phyloP scores from a whole-genome alignment of 1,140 invertebrate genomes.

The Latrodectus geometricus region DNA sequence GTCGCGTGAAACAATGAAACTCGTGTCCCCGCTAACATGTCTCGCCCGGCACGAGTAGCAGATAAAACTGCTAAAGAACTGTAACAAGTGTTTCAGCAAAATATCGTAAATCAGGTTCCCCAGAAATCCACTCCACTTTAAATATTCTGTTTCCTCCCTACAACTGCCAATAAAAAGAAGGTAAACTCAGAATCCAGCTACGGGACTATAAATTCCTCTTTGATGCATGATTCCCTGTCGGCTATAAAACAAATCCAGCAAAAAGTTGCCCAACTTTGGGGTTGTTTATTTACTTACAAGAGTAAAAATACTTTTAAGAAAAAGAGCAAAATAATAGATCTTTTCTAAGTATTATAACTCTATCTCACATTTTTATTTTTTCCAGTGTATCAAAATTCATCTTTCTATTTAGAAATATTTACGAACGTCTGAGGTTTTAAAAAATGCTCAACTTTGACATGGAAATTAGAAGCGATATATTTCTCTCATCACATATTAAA shows the following conservation, averaged over 20 bases:
- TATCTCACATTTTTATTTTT: not conserved
- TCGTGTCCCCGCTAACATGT: not conserved
- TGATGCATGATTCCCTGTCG: conserved; percentile 49
- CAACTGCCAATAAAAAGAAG: conserved; percentile 36
- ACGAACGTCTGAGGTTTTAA: no score
- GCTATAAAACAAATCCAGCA: conserved; percentile 51
- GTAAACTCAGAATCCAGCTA: not conserved
- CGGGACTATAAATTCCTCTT: conserved; percentile 44
- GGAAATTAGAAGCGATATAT: no score
- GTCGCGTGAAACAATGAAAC: not conserved
- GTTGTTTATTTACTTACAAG: conserved; percentile 43
- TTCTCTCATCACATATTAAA: no score
- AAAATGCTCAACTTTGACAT: no score
- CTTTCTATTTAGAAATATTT: no score
- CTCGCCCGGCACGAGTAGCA: not conserved
- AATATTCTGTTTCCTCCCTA: conserved; percentile 49
- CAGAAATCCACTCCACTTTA: conserved; percentile 37
- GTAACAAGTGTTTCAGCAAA: conserved; percentile 39
- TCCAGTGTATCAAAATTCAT: not conserved
- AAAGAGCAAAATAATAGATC: not conserved
- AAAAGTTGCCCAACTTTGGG: conserved; percentile 47
- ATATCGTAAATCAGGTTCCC: conserved; percentile 47
- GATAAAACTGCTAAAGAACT: conserved; percentile 44
- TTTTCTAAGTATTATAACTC: not conserved
- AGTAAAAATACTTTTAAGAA: conserved; percentile 1